Base-by-base conservation (phyloP, 1,140 invertebrate genomes). In the Caenorhabditis remanei region DNA sequence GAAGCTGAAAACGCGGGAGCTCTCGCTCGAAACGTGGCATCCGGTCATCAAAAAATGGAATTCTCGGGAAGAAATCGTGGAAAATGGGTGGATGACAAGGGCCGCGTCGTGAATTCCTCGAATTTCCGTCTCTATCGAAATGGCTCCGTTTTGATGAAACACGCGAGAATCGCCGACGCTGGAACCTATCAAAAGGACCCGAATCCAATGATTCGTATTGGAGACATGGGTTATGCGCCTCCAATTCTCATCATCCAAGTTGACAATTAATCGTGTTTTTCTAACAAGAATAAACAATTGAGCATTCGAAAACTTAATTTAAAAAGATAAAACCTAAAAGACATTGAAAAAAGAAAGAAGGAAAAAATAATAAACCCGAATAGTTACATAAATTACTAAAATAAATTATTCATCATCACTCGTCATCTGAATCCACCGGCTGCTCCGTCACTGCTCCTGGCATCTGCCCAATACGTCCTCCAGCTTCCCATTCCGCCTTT, bases 171-270 rank as follows among this genome's bases (percentile, higher is more conserved):
- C 6, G 7, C 46, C 5, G 71, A 79, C 19, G 43, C 71, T 53
- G 71, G 71, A 79, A 79, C 71, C n/a, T 79, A 79, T 53, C 71
- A 79, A 46, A 79, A 79, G 71, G 43, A 79, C 9, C 71, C 71
- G 0, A 79, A 79, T 53, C 71, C 71, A 50, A 79, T 79, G 46
- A 79, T 79, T 46, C 16, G 43, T 32, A 79, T 50, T 53, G 71
- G 71, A 79, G 71, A 79, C 43, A 79, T 79, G 46, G 71, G 71
- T 1, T 79, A 79, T 21, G 71, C 71, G 11, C 71, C 71, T n/a
- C 71, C 71, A 24, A 43, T 79, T n/a, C 46, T 79, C 46, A 79
- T 79, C 46, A 79, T 79, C 53, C 46, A 50, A 79, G 46, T 79
- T 41, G 11, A 46, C 0, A 9, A 71, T 71, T 43, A 0, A 16